These are phyloP conservation scores for Rhabdornis inornatus DNA, from an alignment of 2,113 vertebrate genomes.

Conservation along the genomic window DNA sequence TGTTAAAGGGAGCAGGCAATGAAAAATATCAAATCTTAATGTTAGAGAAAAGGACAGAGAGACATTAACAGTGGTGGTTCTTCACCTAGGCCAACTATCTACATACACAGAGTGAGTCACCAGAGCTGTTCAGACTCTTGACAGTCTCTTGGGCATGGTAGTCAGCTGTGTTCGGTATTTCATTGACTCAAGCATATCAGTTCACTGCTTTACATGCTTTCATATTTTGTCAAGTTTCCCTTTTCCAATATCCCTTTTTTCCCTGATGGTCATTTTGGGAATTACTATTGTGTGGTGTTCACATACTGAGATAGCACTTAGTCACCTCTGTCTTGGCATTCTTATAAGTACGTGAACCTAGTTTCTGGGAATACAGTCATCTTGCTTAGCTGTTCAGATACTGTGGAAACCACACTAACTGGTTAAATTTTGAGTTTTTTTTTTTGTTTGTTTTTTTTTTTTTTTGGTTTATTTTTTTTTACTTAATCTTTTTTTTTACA, in stretches of 20 bases:
- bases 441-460: neutral
- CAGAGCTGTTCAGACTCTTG: neutral
- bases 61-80: neutral
- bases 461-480: neutral
- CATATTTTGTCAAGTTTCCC: neutral
- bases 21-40: neutral
- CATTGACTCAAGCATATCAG: neutral
- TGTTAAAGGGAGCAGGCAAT: neutral
- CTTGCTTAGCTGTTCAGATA: neutral
- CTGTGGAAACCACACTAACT: neutral
- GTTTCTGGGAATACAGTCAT: constrained; percentile 50
- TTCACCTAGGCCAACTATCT: neutral
- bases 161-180: neutral
- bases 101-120: constrained; percentile 2
- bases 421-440: neutral
- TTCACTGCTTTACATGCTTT: neutral
- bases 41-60: neutral
- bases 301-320: constrained; percentile 4
- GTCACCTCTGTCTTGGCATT: constrained; percentile 33
- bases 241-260: constrained; percentile 7
- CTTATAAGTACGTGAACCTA: neutral
- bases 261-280: neutral
- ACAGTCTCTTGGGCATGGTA: neutral
- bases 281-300: neutral
- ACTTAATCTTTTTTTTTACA: neutral